Base-by-base conservation (phyloP, 2,888 invertebrate genomes). In the Esperia sulphurella region DNA sequence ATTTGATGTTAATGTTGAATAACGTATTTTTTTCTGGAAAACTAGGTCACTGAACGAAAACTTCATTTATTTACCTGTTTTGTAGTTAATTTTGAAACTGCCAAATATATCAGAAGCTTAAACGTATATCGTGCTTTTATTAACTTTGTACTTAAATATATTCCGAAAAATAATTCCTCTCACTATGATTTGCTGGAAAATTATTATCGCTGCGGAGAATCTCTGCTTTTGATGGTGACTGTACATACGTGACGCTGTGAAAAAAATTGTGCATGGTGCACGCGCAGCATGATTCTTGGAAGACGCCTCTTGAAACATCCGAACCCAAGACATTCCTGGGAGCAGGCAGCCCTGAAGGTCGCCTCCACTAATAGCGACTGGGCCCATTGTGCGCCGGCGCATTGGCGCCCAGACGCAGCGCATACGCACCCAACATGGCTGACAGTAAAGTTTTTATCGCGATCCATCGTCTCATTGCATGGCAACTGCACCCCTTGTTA, bases 261-360 rank as follows among this genome's bases (percentile, higher is more conserved):
- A 85, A 79, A 85, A 85, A 80, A 3, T 21, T 72, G 69, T 68
- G 75, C 75, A 68, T 72, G 70, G 71, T 69, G 73, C 74, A 74
- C 72, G 75, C 71, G 71, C 56, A 71, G 61, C 75, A 71, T 74
- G 75, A 68, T 87, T 87, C 85, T 79, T 59, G 69, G 87, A 86
- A 85, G 77, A 78, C 78, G 75, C 77, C 70, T 74, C 69, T 79
- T 72, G 73, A 69, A 71, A 67, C 63, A 60, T 62, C 54, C 69
- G 59, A 69, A 61, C 54, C 70, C 57, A 69, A 74, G 69, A 67
- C 70, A 80, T 83, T 83, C 79, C 71, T 54, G 62, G 63, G 54
- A 58, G 53, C 53, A 62, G 62, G 57, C 66, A 68, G 63, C 71
- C 77, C 73, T 79, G 83, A 86, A 85, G 85, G 86, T 78, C 84